Evolutionary conservation across 2,888 invertebrate species (phyloP).

Genomic region (Folsomia candida): DNA sequence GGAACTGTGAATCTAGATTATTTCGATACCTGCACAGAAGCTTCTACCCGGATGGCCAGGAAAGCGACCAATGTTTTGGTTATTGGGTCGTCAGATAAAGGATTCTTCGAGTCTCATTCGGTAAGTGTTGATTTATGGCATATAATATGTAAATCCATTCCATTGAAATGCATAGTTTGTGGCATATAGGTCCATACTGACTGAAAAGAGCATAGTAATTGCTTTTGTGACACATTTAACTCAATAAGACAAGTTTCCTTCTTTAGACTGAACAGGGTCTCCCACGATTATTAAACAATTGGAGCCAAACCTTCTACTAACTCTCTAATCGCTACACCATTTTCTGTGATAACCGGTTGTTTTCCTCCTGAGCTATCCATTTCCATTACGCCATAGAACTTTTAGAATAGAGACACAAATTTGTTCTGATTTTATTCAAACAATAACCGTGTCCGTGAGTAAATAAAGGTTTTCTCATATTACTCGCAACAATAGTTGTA

Average conservation of each 20-base stretch:
- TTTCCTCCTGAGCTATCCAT: background rate
- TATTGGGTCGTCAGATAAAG: conserved; percentile 52
- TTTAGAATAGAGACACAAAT: too few species aligned
- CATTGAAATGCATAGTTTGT: background rate
- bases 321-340: conserved; percentile 7
- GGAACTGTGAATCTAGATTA: conserved; percentile 53
- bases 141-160: background rate
- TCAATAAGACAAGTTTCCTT: conserved; percentile 36
- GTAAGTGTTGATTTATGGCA: conserved; percentile 22
- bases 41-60: conserved; percentile 51
- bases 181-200: too few species aligned
- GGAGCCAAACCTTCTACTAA: background rate
- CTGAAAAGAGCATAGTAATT: background rate
- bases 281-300: conserved; percentile 7
- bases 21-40: conserved; percentile 52
- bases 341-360: conserved; percentile 13
- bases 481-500: too few species aligned
- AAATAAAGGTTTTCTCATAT: too few species aligned
- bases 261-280: conserved; percentile 30
- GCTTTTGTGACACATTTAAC: background rate
- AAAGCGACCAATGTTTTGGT: conserved; percentile 53
- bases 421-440: too few species aligned
- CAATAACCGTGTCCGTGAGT: too few species aligned
- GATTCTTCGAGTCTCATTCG: conserved; percentile 52
- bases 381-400: background rate